Base-by-base conservation (phyloP, 2,113 vertebrate genomes). In the Hipposideros armiger region DNA sequence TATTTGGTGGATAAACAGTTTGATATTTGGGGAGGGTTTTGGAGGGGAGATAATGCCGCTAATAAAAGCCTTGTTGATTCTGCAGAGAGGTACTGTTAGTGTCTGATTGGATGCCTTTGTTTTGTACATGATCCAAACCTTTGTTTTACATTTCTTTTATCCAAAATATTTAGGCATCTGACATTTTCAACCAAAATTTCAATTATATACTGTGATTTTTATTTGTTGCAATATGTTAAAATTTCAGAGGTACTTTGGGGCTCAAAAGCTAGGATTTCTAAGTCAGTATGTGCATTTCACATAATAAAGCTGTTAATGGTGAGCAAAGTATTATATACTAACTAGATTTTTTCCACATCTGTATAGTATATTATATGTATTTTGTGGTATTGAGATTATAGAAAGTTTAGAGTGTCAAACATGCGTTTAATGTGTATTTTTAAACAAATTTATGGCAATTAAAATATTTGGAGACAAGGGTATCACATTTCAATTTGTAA, bases 321-420 rank as follows among this genome's bases (percentile, higher is more conserved):
- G 99, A 99, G 99, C 99, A 99, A 99, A 99, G 99, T 99, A 99
- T 99, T 99, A 98, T 99, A 99, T 99, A 99, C 99, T 99, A 99
- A 99, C 99, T 99, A 99, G 99, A 99, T 98, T 99, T 98, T 50
- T 99, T 99, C 98, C 99, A 99, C 99, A 99, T 99, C 99, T 99
- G 99, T 99, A 99, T 99, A 99, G 98, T 99, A 99, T 99, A 99
- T 99, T 99, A 99, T 99, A 99, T 99, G 99, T 99, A 99, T 99
- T 99, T 99, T 99, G 99, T 99, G 98, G 99, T 99, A 99, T 99
- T 99, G 99, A 99, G 99, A 99, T 99, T 99, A 99, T 99, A 99
- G 98, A 98, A 98, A 98, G 98, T 99, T 99, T 99, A 99, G 97
- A 98, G 98, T 99, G 99, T 99, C 98, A 99, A 99, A 98, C 98